phyloP scores from a whole-genome alignment of 2,888 invertebrate species.

The Leptinotarsa peninsularis region DNA sequence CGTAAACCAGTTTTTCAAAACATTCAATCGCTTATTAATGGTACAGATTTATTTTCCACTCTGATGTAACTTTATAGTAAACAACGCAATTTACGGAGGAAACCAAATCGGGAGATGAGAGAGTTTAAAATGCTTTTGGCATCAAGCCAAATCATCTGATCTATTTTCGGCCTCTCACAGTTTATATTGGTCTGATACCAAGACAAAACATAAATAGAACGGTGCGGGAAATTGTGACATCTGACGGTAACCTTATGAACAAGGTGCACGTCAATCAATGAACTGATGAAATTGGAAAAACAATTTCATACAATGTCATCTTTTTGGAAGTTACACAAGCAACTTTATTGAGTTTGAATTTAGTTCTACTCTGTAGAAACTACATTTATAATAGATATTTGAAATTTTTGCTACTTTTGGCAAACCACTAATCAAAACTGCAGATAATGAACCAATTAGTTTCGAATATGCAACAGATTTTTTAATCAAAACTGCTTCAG shows the following conservation, averaged over 20 bases:
- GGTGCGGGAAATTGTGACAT: not conserved
- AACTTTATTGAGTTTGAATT: too few relatives aligned
- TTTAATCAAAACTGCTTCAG: too few relatives aligned
- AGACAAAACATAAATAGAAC: constrained; percentile 20
- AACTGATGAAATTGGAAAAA: not conserved
- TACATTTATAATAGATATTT: too few relatives aligned
- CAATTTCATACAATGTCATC: too few relatives aligned
- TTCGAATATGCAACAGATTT: too few relatives aligned
- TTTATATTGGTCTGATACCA: constrained; percentile 10
- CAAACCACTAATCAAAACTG: too few relatives aligned
- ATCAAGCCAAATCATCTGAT: constrained; percentile 26
- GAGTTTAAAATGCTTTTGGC: constrained; percentile 35
- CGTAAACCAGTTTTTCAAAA: not conserved
- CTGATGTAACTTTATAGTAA: constrained; percentile 34
- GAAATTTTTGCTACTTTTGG: too few relatives aligned
- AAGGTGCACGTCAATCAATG: not conserved
- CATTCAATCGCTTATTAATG: not conserved
- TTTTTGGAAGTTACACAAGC: too few relatives aligned
- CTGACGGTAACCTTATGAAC: not conserved
- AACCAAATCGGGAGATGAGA: constrained; percentile 53
- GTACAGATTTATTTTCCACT: not conserved
- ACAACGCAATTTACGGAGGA: constrained; percentile 23
- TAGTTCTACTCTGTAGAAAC: too few relatives aligned
- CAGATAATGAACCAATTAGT: too few relatives aligned
- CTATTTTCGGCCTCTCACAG: constrained; percentile 26